Base-by-base conservation (phyloP, 1,140 invertebrate genomes). In the Acromyrmex charruanus region DNA sequence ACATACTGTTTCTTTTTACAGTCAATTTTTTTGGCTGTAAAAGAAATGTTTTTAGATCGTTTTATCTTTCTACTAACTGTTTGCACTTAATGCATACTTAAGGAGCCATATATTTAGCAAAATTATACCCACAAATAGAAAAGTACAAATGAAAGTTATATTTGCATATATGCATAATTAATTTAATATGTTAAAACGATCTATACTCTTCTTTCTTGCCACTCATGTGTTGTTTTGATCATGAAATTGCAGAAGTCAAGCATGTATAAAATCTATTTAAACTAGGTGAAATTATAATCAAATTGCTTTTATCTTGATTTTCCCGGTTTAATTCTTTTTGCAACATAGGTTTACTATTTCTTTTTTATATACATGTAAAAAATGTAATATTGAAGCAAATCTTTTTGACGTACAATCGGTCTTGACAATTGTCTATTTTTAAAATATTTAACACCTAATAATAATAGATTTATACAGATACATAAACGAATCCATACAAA, bases 1-100 rank as follows among this genome's bases (percentile, higher is more conserved):
- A 90, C 66, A 68, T 86, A 88, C 87, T 91, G 88, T 87, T 92
- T 77, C 31, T 85, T 90, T 85, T 74, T 63, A 74, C 58, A 79
- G 74, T 21, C 58, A 87, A 39, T 72, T 87, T 68, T 68, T 71
- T 65, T 31, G 31, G n/a, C 21, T 71, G n/a, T 69, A 35, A 69
- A 39, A 80, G 77, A 53, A 35, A 18, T 68, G 53, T 5, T 44
- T 25, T 53, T 84, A 86, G 88, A 92, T 93, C 86, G 86, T 92
- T 92, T 88, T 93, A 90, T 71, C 81, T 74, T 75, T 28, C 6
- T 55, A 35, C 31, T 79, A 35, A 28, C n/a, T 61, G 14, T 68
- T 80, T 82, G 16, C 5, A 81, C 12, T 69, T 81, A 18, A 72
- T 58, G 1, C 3, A 31, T 44, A 7, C n/a, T 59, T 16, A 51